Evolutionary conservation across 2,888 invertebrate species (phyloP).

Genomic region (Cryptophagus acutangulus): DNA sequence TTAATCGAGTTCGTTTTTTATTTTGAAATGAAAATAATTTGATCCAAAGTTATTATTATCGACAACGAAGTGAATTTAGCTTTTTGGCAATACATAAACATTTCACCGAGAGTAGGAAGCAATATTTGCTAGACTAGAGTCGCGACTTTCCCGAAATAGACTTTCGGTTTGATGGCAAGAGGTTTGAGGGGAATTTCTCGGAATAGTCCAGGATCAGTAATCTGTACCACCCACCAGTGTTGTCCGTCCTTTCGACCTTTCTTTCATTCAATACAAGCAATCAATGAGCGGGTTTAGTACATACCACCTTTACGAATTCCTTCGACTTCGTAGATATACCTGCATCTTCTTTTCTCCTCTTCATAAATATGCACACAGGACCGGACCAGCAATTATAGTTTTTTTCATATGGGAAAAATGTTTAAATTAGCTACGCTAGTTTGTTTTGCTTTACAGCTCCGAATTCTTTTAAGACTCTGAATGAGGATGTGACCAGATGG

Average conservation of each 20-base stretch:
- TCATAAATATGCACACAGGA: background rate
- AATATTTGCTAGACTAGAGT: conserved; percentile 10
- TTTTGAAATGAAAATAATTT: no score
- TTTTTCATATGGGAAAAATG: background rate
- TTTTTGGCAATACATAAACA: conserved; percentile 3
- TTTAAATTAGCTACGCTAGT: background rate
- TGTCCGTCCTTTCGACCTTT: conserved; percentile 8
- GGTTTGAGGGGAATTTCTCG: conserved; percentile 27
- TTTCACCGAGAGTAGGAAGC: conserved; percentile 6
- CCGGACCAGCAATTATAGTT: background rate
- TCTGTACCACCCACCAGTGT: conserved; percentile 19
- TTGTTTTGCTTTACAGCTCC: conserved; percentile 30
- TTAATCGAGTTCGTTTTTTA: no score
- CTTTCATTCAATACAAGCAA: conserved; percentile 24
- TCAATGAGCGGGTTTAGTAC: conserved; percentile 17
- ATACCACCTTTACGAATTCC: conserved; percentile 3
- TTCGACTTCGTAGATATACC: no score
- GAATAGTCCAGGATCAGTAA: conserved; percentile 23
- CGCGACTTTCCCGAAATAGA: conserved; percentile 25
- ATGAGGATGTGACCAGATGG: conserved; percentile 47
- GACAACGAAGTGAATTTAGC: no score
- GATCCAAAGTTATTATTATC: no score
- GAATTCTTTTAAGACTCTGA: conserved; percentile 42
- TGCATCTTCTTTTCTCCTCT: background rate
- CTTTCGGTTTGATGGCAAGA: conserved; percentile 15